These are phyloP conservation scores for Sapajus apella DNA, from an alignment of 2,113 vertebrate genomes.

Conservation along the genomic window DNA sequence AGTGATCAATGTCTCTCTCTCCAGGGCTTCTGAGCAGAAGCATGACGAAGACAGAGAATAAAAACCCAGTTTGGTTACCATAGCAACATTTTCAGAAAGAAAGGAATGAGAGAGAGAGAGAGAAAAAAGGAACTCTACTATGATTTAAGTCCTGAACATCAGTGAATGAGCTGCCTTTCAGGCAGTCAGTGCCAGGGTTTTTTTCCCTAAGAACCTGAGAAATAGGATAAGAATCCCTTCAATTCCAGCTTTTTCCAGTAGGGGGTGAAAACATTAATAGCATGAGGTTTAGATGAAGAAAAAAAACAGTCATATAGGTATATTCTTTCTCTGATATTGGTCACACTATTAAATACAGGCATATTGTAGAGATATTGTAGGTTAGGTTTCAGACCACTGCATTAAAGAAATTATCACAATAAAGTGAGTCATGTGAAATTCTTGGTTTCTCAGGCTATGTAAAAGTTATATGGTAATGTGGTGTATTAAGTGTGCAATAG, in stretches of 20 bases:
- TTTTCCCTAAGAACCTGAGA: not conserved
- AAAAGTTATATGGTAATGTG: not conserved
- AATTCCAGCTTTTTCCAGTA: not conserved
- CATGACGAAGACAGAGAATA: constrained; percentile 78
- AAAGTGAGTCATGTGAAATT: not conserved
- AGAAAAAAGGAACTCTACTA: constrained; percentile 29
- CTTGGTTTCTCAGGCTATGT: not conserved
- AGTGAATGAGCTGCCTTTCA: constrained; percentile 70
- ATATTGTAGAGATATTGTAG: not conserved
- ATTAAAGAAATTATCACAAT: not conserved
- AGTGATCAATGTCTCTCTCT: constrained; percentile 81
- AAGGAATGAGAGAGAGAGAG: constrained; percentile 38
- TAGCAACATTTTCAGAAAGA: constrained; percentile 81
- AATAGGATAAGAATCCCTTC: not conserved
- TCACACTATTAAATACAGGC: not conserved
- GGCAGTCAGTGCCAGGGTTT: constrained; percentile 30
- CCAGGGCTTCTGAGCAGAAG: constrained; percentile 76
- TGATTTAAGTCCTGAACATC: constrained; percentile 74
- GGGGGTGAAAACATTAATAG: not conserved
- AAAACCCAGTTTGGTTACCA: constrained; percentile 85
- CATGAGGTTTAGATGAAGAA: not conserved
- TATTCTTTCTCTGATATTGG: not conserved
- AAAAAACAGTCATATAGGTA: not conserved
- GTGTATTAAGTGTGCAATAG: not conserved
- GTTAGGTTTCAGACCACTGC: not conserved